Evolutionary conservation across 1,140 invertebrate species (phyloP).

Genomic region (Microplitis mediator): DNA sequence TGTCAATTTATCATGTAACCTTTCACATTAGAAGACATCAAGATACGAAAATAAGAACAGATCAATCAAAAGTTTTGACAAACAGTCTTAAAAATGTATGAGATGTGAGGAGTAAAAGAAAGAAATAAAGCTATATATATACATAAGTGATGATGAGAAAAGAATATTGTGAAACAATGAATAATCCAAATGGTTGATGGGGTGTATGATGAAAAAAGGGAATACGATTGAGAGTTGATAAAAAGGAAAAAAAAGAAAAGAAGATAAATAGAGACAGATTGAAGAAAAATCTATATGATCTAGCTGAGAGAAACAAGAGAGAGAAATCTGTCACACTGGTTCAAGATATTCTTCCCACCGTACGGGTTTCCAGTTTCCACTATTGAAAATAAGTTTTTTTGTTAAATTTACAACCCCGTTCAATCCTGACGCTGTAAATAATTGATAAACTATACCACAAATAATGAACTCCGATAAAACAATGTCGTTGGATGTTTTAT

Average conservation of each 20-base stretch:
- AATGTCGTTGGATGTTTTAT: background rate
- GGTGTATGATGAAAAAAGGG: no score
- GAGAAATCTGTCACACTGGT: constrained; percentile 10
- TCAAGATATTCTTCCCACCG: constrained; percentile 34
- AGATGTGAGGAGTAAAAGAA: background rate
- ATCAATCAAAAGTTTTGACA: constrained; percentile 39
- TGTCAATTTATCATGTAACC: constrained; percentile 28
- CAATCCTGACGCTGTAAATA: background rate
- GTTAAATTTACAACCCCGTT: constrained; percentile 1
- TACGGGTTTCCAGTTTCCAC: constrained; percentile 37
- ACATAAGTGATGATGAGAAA: background rate
- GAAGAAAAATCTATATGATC: background rate
- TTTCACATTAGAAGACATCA: constrained; percentile 30
- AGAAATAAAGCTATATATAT: background rate
- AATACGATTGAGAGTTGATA: no score
- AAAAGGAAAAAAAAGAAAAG: no score
- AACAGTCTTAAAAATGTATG: no score
- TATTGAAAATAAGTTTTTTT: constrained; percentile 32
- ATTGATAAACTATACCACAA: background rate
- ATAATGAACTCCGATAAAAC: background rate
- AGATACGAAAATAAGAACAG: constrained; percentile 32
- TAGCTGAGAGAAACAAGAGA: background rate
- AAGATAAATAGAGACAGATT: background rate
- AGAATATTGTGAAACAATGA: no score
- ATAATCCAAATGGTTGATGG: no score